Base-by-base conservation (phyloP, 1,140 invertebrate genomes). In the Heliothis virescens region DNA sequence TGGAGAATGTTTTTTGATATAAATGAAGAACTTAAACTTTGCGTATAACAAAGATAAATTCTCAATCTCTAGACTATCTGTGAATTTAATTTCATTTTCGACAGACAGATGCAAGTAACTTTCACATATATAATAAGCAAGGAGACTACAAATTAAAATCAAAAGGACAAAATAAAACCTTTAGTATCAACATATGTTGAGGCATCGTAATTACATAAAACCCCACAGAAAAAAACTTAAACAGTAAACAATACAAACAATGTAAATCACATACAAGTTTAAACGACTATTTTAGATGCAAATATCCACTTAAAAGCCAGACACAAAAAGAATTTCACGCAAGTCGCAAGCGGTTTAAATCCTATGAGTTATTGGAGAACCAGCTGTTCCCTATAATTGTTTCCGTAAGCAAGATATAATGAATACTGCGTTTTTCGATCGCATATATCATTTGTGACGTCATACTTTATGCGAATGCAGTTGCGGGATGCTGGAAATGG, bases 341-440 rank as follows among this genome's bases (percentile, higher is more conserved):
- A 60, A 69, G 62, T 69, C 50, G 26, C 59, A 59, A 13, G 62
- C 60, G 74, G 62, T 62, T 76, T 79, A 75, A 80, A 80, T 67
- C 79, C 79, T 18, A 80, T 80, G 63, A 80, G 55, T 80, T 67
- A 75, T 80, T 11, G 72, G 71, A 52, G 48, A 34, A 26, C 2
- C 79, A 59, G 72, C 34, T 74, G 79, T 47, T 53, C 13, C 21
- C 62, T 69, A 73, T 80, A 80, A 80, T 80, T 80, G 79, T 80
- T 80, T 80, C 79, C 53, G 69, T 79, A 82, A 77, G 75, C 67
- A 67, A 82, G 55, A 76, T 65, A 71, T 78, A 74, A 78, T 79
- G 76, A 79, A 63, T 69, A 69, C 34, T 63, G 60, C 60, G 59
- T 77, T 81, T 81, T 71, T 77, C 63, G 57, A 72, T 50, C 18